These are phyloP conservation scores for Patella vulgata DNA, from an alignment of 1,140 invertebrate species.

Conservation along the genomic window DNA sequence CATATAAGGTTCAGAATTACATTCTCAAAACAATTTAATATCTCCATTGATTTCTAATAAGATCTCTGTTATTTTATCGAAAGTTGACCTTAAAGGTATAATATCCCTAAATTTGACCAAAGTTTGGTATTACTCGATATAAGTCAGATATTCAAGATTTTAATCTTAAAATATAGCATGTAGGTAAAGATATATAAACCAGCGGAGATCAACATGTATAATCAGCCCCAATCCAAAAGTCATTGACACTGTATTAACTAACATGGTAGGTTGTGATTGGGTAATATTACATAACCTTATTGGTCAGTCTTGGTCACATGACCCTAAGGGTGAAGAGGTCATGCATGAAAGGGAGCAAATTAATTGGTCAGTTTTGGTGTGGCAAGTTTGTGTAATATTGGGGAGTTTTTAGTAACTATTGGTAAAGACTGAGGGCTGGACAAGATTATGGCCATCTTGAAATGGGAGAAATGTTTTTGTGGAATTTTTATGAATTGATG, in stretches of 20 bases:
- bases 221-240: too few species aligned
- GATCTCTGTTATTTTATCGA: too few species aligned
- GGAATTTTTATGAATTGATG: constrained; percentile 7
- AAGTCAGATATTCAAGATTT: too few species aligned
- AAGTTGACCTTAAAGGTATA: too few species aligned
- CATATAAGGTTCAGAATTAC: too few species aligned
- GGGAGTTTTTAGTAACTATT: constrained; percentile 11
- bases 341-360: constrained; percentile 20
- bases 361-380: constrained; percentile 28
- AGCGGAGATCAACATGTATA: too few species aligned
- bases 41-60: too few species aligned
- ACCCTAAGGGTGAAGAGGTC: constrained; percentile 23
- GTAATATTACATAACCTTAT: constrained; percentile 9
- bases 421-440: constrained; percentile 14
- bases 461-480: constrained; percentile 15
- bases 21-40: too few species aligned
- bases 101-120: too few species aligned
- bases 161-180: too few species aligned
- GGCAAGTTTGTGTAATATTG: constrained; percentile 37
- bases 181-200: too few species aligned
- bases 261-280: constrained; percentile 14
- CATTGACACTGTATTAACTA: constrained; percentile 8
- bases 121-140: too few species aligned
- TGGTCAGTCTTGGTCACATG: constrained; percentile 18
- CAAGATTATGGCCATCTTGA: neutral